Evolutionary conservation across 1,140 invertebrate species (phyloP), one percentile per base, ranked within the genome.

Genomic region (Lepeophtheirus salmonis): DNA sequence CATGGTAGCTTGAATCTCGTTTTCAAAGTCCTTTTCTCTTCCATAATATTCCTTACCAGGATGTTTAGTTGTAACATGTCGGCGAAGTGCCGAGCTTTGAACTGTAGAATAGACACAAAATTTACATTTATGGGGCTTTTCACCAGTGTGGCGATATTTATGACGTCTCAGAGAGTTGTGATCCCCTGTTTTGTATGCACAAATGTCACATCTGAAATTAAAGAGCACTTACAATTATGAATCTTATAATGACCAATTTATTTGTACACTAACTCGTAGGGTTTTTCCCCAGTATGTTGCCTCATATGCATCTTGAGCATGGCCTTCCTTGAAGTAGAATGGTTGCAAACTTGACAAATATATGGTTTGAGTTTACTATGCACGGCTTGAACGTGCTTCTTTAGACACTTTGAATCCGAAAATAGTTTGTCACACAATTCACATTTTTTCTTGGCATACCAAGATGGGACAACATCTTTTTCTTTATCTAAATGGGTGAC

Each of bases 121-220:
- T 3, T 76, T 75, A 67, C 83, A 85, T 50, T 76, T 75, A 67
- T 84, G 84, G 0, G 80, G 77, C 62, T 79, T 80, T 41, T 81
- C 76, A 48, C 83, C 83, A 6, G 80, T 80, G 65, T 89, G 86
- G 61, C 79, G 73, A 71, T 83, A 81, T 62, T 80, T 79, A 70
- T 89, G 87, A 1, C 85, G 76, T 25, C 85, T 72, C 54, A 89
- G 73, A 1, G 84, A 82, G 67, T 88, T 89, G 69, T 87, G 84
- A 68, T 89, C 84, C 1, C 80, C 77, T 3, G 83, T 80, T 2
- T 75, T 72, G 70, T 87, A 90, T 6, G 74, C 71, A 70, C 89
- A 92, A 30, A 75, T 70, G 24, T 80, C 75, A 67, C 89, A 92
- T 20, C 77, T 73, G 18, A 25, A 53, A n/a, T n/a, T n/a, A n/a